Evolutionary conservation across 1,140 invertebrate species (phyloP), one percentile per base, ranked within the genome.

Genomic region (Trichogramma pretiosum): DNA sequence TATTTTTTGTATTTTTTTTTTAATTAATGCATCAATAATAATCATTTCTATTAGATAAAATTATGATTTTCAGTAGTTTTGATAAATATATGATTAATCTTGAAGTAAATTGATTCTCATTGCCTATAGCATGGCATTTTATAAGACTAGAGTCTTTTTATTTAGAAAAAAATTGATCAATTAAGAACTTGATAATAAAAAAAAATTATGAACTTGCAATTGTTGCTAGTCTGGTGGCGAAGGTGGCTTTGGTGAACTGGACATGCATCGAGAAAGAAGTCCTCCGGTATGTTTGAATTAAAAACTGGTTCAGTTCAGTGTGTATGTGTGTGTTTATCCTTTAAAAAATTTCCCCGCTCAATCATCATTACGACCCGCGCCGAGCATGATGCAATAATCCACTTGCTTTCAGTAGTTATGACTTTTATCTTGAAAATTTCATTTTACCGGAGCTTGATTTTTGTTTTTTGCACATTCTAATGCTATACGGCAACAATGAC

Each of bases 161-260:
- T n/a, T n/a, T n/a, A n/a, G n/a, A n/a, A n/a, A n/a, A n/a, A n/a
- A n/a, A n/a, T n/a, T n/a, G n/a, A n/a, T n/a, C n/a, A n/a, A n/a
- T n/a, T n/a, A n/a, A n/a, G n/a, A n/a, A n/a, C n/a, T n/a, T n/a
- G n/a, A n/a, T n/a, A 34, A 35, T 35, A 39, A 39, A 33, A 16
- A 28, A 37, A 50, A 39, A 45, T 30, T 50, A 14, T 33, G 30
- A 60, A 55, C 57, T 59, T 28, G 36, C 56, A 50, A 44, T 50
- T 44, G 41, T 58, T 58, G 56, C 62, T 68, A 72, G 68, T 65
- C 67, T 58, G 63, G 60, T 67, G 68, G 64, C 61, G 67, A 70
- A 56, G 64, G 65, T 68, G 68, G 63, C 58, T 70, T 70, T 54
- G 59, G 62, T 54, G 64, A 67, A 55, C 59, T 68, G 63, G 66